Conservation (phyloP, 2,797 vertebrate species). For the Lutjanus argentimaculatus region DNA sequence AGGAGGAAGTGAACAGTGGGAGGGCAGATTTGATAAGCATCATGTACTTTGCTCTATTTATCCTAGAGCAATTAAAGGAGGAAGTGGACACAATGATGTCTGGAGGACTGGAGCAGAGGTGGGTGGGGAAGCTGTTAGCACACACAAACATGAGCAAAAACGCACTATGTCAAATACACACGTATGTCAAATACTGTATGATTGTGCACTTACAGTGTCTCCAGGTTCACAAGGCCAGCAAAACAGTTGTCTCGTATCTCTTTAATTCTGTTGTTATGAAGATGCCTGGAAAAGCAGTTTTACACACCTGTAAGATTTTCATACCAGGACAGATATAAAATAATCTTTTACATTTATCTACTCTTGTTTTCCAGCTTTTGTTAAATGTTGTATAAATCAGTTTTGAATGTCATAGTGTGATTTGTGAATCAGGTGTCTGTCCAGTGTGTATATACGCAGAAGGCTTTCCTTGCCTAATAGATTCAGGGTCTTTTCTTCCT, state of each 20-base stretch:
- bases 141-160: slow-evolving; percentile 60
- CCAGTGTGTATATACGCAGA: slow-evolving; percentile 38
- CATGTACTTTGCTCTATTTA: slow-evolving; percentile 89
- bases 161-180: slow-evolving; percentile 28
- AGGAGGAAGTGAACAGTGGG: slow-evolving; percentile 84
- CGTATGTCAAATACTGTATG: slow-evolving; percentile 18
- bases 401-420: neutral
- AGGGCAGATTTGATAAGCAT: slow-evolving; percentile 87
- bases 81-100: slow-evolving; percentile 89
- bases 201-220: slow-evolving; percentile 93
- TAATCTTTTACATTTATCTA: slow-evolving; percentile 6
- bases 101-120: slow-evolving; percentile 72
- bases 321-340: slow-evolving; percentile 4
- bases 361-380: slow-evolving; percentile 2
- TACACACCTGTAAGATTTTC: slow-evolving; percentile 8
- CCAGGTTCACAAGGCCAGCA: slow-evolving; percentile 94
- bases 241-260: slow-evolving; percentile 92
- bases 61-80: slow-evolving; percentile 88
- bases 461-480: slow-evolving; percentile 57
- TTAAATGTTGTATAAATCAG: neutral
- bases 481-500: slow-evolving; percentile 74
- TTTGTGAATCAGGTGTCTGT: slow-evolving; percentile 44
- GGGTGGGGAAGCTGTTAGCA: slow-evolving; percentile 70
- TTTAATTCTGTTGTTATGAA: slow-evolving; percentile 98
- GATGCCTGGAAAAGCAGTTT: slow-evolving; percentile 87